Conservation (phyloP, 2,888 invertebrate species). For the Ophion obscuratus region DNA sequence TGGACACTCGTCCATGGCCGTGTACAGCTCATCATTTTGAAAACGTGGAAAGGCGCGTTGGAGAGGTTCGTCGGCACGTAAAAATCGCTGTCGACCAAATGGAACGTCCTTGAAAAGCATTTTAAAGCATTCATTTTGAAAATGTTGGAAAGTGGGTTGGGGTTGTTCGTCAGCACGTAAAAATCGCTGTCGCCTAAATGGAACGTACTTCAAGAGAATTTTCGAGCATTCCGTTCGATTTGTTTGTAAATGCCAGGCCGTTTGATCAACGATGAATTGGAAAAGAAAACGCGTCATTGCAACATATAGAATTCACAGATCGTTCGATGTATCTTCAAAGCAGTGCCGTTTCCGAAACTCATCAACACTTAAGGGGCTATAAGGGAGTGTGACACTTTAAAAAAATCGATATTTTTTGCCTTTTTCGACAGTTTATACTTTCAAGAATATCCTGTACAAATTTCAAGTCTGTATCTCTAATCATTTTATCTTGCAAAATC, state of each 20-base stretch:
- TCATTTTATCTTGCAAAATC: too few relatives aligned
- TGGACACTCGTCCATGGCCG: neutral
- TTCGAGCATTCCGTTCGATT: neutral
- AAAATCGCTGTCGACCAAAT: neutral
- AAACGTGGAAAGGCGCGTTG: neutral
- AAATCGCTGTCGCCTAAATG: neutral
- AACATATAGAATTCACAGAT: neutral
- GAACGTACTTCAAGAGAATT: neutral
- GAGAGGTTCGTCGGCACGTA: neutral
- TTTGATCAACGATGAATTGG: neutral
- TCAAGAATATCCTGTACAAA: too few relatives aligned
- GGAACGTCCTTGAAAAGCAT: neutral
- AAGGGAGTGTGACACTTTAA: too few relatives aligned
- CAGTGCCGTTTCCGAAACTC: neutral
- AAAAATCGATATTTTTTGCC: too few relatives aligned
- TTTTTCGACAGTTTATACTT: too few relatives aligned
- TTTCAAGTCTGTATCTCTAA: too few relatives aligned
- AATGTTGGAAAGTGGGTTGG: neutral
- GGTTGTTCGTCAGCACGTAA: neutral
- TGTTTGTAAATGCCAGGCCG: neutral
- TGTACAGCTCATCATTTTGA: neutral
- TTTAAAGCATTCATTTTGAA: neutral
- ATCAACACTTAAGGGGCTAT: neutral
- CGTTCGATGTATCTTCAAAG: neutral
- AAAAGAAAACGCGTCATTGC: neutral